Percentiles rank a stretch among this genome's conserved stretches.
phyloP scores from a whole-genome alignment of 2,888 invertebrate species.

The Eumacrocentrus americanus region DNA sequence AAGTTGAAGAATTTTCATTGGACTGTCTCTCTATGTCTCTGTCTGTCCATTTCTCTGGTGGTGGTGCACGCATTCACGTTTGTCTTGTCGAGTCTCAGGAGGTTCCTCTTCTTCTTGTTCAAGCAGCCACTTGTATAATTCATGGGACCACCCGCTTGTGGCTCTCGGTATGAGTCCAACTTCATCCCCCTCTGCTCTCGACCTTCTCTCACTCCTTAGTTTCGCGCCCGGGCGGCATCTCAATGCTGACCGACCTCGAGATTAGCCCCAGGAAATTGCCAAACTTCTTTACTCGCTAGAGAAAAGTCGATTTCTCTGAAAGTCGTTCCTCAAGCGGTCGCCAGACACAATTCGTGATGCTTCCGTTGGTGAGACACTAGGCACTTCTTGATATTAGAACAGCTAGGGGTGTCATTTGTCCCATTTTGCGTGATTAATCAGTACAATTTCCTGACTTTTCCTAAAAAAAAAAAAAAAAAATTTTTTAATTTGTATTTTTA shows the following conservation, averaged over 20 bases:
- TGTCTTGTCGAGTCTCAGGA: conserved; percentile 30
- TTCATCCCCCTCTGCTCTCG: conserved; percentile 22
- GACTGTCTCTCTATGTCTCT: too few species aligned
- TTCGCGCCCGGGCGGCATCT: conserved; percentile 53
- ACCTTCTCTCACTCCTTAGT: conserved; percentile 33
- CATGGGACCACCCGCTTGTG: conserved; percentile 55
- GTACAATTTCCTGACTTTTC: too few species aligned
- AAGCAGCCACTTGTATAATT: conserved; percentile 58
- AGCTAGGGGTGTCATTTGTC: background rate
- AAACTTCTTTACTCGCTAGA: conserved; percentile 56
- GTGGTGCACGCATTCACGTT: conserved; percentile 14
- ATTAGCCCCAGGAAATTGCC: conserved; percentile 62
- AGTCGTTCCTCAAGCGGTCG: conserved; percentile 55
- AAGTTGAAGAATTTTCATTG: background rate
- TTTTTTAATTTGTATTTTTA: too few species aligned
- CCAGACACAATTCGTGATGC: background rate
- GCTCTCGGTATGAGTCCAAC: conserved; percentile 44
- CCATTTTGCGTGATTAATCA: conserved; percentile 26
- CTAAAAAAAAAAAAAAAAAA: background rate
- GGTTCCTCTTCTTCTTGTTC: conserved; percentile 36
- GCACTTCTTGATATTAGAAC: background rate
- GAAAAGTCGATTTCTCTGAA: conserved; percentile 57
- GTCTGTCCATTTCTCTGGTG: too few species aligned
- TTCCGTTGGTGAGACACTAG: background rate
- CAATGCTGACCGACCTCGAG: conserved; percentile 60